Conservation (phyloP, 1,140 invertebrate genomes). For the Conus ventricosus region DNA sequence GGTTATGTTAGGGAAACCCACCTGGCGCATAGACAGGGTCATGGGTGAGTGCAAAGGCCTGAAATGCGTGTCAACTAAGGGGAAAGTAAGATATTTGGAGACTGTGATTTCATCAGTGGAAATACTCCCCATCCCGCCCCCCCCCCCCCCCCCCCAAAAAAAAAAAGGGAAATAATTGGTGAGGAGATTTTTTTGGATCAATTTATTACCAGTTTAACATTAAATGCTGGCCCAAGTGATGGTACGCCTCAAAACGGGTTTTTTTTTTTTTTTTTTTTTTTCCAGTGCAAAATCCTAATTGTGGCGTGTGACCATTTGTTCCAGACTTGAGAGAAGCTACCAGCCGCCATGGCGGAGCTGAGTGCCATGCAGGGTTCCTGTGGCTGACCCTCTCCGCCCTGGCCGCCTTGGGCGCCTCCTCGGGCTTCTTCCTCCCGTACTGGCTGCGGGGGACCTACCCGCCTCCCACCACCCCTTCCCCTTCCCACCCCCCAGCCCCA, state of each 20-base stretch:
- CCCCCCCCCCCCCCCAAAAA: too few relatives aligned
- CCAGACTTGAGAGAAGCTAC: neutral
- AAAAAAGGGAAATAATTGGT: neutral
- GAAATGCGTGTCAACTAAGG: too few relatives aligned
- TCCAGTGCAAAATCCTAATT: neutral
- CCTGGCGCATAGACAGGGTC: too few relatives aligned
- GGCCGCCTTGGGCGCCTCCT: constrained; percentile 80
- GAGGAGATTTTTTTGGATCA: neutral
- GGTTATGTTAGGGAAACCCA: too few relatives aligned
- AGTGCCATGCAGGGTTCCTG: constrained; percentile 80
- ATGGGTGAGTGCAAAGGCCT: too few relatives aligned
- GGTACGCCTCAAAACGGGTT: neutral
- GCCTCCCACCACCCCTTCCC: neutral
- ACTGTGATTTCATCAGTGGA: too few relatives aligned
- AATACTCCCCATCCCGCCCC: too few relatives aligned
- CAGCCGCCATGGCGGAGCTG: constrained; percentile 65
- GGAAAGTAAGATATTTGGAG: too few relatives aligned
- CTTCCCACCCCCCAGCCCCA: neutral
- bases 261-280: too few relatives aligned
- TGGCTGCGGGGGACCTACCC: constrained; percentile 81
- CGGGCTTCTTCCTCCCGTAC: constrained; percentile 83
- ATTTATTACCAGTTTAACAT: neutral
- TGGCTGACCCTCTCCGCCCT: constrained; percentile 82
- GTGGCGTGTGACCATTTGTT: neutral
- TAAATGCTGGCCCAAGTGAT: constrained; percentile 2